Percentiles rank a stretch among this genome's conserved stretches.
Conservation (phyloP, 53 echinoderm and acorn worm genomes). For the Pentamera pediparva region DNA sequence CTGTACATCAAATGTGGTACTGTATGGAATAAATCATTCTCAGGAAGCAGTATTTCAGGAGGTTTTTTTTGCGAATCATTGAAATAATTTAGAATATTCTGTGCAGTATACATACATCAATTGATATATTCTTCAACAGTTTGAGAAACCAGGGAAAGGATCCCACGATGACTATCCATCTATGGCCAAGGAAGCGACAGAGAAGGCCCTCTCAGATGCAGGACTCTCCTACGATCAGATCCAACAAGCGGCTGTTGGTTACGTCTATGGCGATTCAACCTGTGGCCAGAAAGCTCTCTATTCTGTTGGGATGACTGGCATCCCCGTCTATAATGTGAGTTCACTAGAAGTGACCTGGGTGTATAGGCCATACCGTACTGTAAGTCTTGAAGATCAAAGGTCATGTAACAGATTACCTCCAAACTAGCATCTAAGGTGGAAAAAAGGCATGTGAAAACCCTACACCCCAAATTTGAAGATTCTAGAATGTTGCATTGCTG, state of each 20-base stretch:
- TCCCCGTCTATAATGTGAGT: slow-evolving; percentile 91
- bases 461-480: no score
- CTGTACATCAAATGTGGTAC: no score
- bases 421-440: no score
- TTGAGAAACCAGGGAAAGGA: slow-evolving; percentile 89
- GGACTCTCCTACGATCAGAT: slow-evolving; percentile 57
- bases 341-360: no score
- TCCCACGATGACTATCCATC: slow-evolving; percentile 80
- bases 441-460: background rate
- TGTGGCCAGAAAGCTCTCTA: slow-evolving; percentile 91
- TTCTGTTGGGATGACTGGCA: slow-evolving; percentile 85
- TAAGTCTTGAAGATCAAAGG: no score
- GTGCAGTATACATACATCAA: background rate
- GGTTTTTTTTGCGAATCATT: no score
- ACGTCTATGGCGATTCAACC: slow-evolving; percentile 84
- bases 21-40: no score
- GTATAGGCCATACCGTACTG: no score
- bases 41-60: no score
- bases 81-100: background rate
- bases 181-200: slow-evolving; percentile 74
- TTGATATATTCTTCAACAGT: slow-evolving; percentile 37
- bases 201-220: slow-evolving; percentile 80
- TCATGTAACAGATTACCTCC: no score
- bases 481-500: no score
- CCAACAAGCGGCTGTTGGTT: slow-evolving; percentile 82